phyloP scores from a whole-genome alignment of 1,140 invertebrate species.

The Zaprionus gabonicus region DNA sequence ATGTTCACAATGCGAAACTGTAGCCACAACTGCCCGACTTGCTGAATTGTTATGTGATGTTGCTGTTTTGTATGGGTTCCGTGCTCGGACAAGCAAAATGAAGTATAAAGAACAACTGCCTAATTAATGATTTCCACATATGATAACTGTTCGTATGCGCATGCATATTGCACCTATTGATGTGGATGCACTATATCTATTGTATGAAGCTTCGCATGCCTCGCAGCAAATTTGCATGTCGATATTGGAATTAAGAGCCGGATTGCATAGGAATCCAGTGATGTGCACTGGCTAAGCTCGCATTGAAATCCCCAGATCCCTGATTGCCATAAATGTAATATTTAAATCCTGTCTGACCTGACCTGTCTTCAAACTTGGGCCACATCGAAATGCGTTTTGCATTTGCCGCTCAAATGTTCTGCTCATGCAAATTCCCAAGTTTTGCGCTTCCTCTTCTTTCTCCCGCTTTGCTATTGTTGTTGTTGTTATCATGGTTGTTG shows the following conservation, averaged over 20 bases:
- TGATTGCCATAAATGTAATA: conserved; percentile 26
- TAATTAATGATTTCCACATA: too few species aligned
- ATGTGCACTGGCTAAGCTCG: conserved; percentile 8
- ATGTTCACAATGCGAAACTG: too few species aligned
- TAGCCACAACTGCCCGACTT: too few species aligned
- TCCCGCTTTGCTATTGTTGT: background rate
- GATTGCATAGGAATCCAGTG: background rate
- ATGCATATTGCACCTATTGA: too few species aligned
- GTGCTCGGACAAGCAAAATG: too few species aligned
- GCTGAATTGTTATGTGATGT: too few species aligned
- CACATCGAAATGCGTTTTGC: conserved; percentile 27
- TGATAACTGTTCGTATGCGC: too few species aligned
- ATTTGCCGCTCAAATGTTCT: conserved; percentile 11
- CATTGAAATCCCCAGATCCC: conserved; percentile 13
- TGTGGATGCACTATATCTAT: too few species aligned
- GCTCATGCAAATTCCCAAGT: conserved; percentile 60
- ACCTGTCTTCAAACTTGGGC: conserved; percentile 19
- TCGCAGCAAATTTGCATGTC: background rate
- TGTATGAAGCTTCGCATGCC: too few species aligned
- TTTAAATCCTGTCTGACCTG: conserved; percentile 24
- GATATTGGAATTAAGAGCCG: background rate
- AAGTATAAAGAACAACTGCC: too few species aligned
- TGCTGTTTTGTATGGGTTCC: too few species aligned
- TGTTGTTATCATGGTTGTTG: conserved; percentile 34
- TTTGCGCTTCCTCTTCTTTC: conserved; percentile 9